phyloP scores from a whole-genome alignment of 2,113 vertebrate genomes.

The Trematomus loennbergii region DNA sequence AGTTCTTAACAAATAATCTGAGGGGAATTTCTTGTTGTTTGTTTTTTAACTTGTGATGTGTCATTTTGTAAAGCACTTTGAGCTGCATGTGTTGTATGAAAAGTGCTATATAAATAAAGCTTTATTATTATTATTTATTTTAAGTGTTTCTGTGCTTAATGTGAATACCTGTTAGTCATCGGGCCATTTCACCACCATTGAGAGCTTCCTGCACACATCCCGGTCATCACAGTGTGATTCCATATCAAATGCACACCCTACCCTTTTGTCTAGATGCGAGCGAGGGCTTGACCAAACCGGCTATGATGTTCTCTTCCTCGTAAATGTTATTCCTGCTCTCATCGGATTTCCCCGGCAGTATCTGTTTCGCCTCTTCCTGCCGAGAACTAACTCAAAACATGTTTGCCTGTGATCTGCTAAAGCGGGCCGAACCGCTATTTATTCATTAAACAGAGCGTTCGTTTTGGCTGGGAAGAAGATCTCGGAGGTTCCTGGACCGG shows the following conservation, averaged over 20 bases:
- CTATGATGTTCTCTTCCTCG: conserved; percentile 33
- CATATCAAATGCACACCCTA: conserved; percentile 35
- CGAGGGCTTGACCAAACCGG: conserved; percentile 9
- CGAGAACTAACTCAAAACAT: conserved; percentile 80
- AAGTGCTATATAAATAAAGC: too few relatives aligned
- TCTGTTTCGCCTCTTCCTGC: conserved; percentile 70
- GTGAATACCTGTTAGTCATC: conserved; percentile 31
- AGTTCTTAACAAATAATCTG: too few relatives aligned
- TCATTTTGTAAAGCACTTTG: too few relatives aligned
- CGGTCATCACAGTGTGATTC: conserved; percentile 25
- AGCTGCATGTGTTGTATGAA: too few relatives aligned
- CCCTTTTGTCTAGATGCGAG: conserved; percentile 38
- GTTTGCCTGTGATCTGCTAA: conserved; percentile 64
- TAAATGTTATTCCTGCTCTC: conserved; percentile 71
- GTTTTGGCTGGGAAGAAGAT: conserved; percentile 56
- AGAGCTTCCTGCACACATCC: conserved; percentile 38
- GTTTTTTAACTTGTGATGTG: too few relatives aligned
- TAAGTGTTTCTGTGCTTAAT: neutral
- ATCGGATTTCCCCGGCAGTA: conserved; percentile 64
- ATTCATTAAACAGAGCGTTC: conserved; percentile 67
- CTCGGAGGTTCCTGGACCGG: conserved; percentile 33
- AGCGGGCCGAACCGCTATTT: conserved; percentile 55
- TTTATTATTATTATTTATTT: too few relatives aligned
- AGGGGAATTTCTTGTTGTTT: too few relatives aligned
- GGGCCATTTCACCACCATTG: neutral